phyloP scores from a whole-genome alignment of 2,113 vertebrate species.

The Poecilia latipinna region DNA sequence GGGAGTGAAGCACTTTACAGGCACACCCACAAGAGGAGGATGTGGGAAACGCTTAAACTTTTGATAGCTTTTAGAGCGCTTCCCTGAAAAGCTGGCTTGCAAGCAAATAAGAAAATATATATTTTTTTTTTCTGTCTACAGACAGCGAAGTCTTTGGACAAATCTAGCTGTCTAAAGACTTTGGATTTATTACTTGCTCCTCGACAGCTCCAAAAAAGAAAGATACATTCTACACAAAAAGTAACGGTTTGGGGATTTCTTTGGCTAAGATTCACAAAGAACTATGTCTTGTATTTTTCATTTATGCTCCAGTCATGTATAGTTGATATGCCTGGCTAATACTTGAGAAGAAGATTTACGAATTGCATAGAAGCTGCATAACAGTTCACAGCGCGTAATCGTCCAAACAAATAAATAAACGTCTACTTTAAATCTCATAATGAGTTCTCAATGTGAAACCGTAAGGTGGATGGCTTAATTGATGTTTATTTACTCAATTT shows the following conservation, averaged over 20 bases:
- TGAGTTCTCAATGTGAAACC: neutral
- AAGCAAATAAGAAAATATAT: constrained; percentile 20
- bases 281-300: constrained; percentile 66
- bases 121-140: constrained; percentile 13
- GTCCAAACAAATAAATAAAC: constrained; percentile 3
- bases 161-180: constrained; percentile 39
- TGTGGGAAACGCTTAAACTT: constrained; percentile 70
- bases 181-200: constrained; percentile 20
- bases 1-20: constrained; percentile 69
- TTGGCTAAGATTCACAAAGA: constrained; percentile 48
- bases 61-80: constrained; percentile 69
- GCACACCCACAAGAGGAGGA: constrained; percentile 59
- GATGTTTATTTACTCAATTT: neutral
- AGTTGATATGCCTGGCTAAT: constrained; percentile 55
- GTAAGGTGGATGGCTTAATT: neutral
- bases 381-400: constrained; percentile 15
- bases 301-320: constrained; percentile 52
- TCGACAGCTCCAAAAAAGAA: constrained; percentile 30
- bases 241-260: constrained; percentile 1
- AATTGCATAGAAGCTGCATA: constrained; percentile 22
- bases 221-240: constrained; percentile 19
- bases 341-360: constrained; percentile 41
- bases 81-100: constrained; percentile 44
- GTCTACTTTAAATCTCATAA: neutral
- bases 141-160: neutral